Evolutionary conservation across 2,113 vertebrate species (phyloP).

Genomic region (Gopherus evgoodei): DNA sequence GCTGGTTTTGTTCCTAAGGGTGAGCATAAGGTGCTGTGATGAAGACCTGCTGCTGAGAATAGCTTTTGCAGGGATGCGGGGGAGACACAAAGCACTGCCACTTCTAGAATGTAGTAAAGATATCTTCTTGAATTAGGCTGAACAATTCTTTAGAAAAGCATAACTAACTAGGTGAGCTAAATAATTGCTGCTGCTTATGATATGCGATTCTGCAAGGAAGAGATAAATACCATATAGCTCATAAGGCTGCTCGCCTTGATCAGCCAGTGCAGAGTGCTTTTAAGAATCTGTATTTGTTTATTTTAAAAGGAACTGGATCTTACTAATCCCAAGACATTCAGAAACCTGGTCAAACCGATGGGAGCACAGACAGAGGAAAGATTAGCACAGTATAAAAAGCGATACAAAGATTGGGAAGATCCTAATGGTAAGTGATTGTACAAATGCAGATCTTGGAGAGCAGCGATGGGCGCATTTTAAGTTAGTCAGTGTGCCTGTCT

Average conservation of each 20-base stretch:
- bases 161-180: not conserved
- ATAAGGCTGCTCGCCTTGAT: not conserved
- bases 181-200: not conserved
- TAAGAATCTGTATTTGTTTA: not conserved
- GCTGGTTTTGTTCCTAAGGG: not conserved
- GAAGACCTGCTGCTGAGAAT: not conserved
- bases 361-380: slow-evolving; percentile 97
- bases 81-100: not conserved
- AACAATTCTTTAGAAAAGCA: not conserved
- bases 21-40: not conserved
- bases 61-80: not conserved
- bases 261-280: not conserved
- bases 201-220: not conserved
- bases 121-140: not conserved
- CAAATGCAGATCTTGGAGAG: not conserved
- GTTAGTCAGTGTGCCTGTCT: fast-evolving
- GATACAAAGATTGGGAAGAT: slow-evolving; percentile 98
- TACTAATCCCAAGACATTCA: slow-evolving; percentile 94
- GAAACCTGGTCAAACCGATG: slow-evolving; percentile 97
- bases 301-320: slow-evolving; percentile 93
- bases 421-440: slow-evolving; percentile 86
- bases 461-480: not conserved
- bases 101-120: not conserved
- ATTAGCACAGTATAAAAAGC: slow-evolving; percentile 96
- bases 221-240: not conserved